phyloP scores from a whole-genome alignment of 2,888 invertebrate species.

The Helicoverpa assulta region DNA sequence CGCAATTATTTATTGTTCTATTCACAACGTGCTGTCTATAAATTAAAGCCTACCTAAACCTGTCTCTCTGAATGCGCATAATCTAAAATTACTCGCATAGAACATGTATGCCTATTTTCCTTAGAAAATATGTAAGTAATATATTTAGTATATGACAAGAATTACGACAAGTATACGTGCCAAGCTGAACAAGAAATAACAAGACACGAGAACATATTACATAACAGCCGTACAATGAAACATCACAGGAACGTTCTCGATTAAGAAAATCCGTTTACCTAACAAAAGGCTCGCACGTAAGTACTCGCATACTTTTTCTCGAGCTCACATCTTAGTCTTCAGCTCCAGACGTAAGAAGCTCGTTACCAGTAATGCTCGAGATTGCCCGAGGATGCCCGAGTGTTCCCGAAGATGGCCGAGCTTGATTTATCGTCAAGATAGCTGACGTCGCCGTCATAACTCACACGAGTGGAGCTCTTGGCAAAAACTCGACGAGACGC shows the following conservation, averaged over 20 bases:
- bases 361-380: constrained; percentile 75
- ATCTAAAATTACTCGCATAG: not conserved
- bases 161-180: constrained; percentile 13
- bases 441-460: constrained; percentile 81
- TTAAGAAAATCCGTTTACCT: constrained; percentile 24
- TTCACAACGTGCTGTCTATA: not conserved
- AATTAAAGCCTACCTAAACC: not conserved
- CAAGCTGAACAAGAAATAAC: constrained; percentile 28
- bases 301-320: constrained; percentile 33
- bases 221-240: constrained; percentile 11
- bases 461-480: constrained; percentile 70
- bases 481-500: constrained; percentile 78
- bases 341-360: constrained; percentile 69
- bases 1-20: not conserved
- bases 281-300: constrained; percentile 32
- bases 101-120: not conserved
- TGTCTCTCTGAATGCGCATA: not conserved
- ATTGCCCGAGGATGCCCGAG: constrained; percentile 63
- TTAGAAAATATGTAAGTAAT: constrained; percentile 10
- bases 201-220: constrained; percentile 12
- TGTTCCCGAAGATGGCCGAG: constrained; percentile 40
- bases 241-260: constrained; percentile 17
- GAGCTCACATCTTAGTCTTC: constrained; percentile 34
- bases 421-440: constrained; percentile 80
- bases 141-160: not conserved